phyloP scores from a whole-genome alignment of 2,797 vertebrate genomes.

The Pogoniulus pusillus region DNA sequence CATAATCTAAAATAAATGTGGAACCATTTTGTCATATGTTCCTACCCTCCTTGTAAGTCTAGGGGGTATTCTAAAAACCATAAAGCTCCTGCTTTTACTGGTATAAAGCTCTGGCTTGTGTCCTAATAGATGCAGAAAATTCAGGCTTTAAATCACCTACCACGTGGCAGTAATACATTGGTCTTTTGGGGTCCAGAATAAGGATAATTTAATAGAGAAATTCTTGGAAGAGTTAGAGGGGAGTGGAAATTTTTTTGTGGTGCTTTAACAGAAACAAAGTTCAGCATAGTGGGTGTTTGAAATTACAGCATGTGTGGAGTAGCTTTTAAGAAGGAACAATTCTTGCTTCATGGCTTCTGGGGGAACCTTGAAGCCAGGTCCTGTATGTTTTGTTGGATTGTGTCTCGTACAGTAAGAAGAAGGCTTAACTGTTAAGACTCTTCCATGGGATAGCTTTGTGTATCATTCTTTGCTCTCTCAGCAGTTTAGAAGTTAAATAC shows the following conservation, averaged over 20 bases:
- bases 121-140: background rate
- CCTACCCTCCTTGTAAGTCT: background rate
- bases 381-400: background rate
- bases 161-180: background rate
- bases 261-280: background rate
- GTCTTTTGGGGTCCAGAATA: background rate
- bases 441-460: conserved; percentile 16
- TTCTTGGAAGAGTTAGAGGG: background rate
- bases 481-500: conserved; percentile 48
- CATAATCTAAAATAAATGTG: background rate
- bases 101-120: background rate
- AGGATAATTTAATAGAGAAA: background rate
- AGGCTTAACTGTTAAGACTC: conserved; percentile 51
- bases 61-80: background rate
- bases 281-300: background rate
- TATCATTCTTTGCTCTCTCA: conserved; percentile 23
- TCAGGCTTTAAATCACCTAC: background rate
- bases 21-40: background rate
- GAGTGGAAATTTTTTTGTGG: background rate
- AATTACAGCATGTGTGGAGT: background rate
- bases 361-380: background rate
- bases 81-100: background rate
- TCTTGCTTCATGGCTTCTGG: background rate
- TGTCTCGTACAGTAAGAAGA: background rate
- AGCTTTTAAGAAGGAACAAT: background rate